These are phyloP conservation scores for Romanogobio albipinnatus DNA, from an alignment of 2,113 vertebrate species.

Conservation along the genomic window DNA sequence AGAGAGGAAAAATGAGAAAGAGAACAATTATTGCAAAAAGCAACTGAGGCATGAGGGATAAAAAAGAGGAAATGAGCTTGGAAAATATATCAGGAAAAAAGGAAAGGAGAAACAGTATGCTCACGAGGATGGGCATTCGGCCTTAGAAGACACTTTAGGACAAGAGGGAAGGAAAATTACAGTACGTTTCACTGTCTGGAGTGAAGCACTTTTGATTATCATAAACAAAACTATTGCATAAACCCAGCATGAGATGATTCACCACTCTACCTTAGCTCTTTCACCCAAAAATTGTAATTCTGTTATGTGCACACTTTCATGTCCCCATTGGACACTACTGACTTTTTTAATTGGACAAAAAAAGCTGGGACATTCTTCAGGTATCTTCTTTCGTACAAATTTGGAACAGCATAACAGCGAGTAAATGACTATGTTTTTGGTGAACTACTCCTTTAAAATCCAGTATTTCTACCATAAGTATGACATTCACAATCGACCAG, in stretches of 20 bases:
- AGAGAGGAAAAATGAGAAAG: background rate
- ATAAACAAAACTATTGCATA: slow-evolving; percentile 8
- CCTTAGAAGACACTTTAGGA: background rate
- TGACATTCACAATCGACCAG: background rate
- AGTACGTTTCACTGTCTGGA: background rate
- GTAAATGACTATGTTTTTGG: background rate
- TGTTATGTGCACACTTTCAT: background rate
- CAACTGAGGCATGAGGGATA: background rate
- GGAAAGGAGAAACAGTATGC: background rate
- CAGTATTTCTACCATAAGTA: background rate
- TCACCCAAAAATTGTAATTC: no score
- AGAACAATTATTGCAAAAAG: background rate
- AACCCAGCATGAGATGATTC: slow-evolving; percentile 3
- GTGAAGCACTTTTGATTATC: slow-evolving; percentile 25
- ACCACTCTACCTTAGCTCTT: no score
- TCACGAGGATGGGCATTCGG: background rate
- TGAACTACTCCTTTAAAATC: background rate
- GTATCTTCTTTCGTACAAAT: background rate
- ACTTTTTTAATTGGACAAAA: background rate
- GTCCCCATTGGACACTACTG: background rate
- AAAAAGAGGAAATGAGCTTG: background rate
- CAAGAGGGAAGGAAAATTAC: background rate
- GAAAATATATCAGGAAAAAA: background rate
- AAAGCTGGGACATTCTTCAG: background rate
- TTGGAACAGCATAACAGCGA: background rate